Base-by-base conservation (phyloP, 1,140 invertebrate species). In the Zaprionus nigranus region DNA sequence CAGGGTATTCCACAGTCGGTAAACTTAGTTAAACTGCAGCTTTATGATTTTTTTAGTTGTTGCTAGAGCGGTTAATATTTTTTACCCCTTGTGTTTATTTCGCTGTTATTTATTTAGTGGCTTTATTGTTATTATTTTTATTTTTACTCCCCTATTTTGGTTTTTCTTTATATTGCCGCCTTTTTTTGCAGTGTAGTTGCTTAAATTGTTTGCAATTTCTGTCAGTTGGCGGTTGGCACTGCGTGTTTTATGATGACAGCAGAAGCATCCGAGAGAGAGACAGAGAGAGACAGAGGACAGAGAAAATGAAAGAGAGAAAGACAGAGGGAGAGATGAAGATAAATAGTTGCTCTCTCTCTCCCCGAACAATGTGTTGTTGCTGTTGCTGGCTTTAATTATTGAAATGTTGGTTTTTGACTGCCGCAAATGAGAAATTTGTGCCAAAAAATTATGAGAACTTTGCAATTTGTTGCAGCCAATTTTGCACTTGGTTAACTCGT, bases 161-260 rank as follows among this genome's bases (percentile, higher is more conserved):
- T 58, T 71, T 12, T 20, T 51, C 65, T 65, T 64, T 30, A 34
- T 66, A 54, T 62, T 56, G 56, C 49, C 58, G 51, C 56, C 40
- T 20, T 43, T 38, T 43, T 65, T 30, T 34, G n/a, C 26, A 56
- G 30, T 76, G 54, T 61, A 81, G 66, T 78, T 71, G 69, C 78
- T 81, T 86, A 84, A 84, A 84, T 84, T 84, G 82, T 84, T 85
- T 71, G 82, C 84, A 81, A 85, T 84, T 84, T 82, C 85, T 84
- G 82, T 85, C 82, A 70, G 82, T 75, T 63, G 78, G 82, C 57
- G 65, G 43, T 86, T 78, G 69, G 49, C 63, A 67, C 68, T 69
- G 81, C 66, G 77, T 80, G 81, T 83, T 83, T 80, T 82, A 85
- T 84, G 85, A 84, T 85, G 82, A 86, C 74, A 84, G 75, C 75